Base-by-base conservation (phyloP, 2,888 invertebrate genomes). In the Sarcophaga variegata region DNA sequence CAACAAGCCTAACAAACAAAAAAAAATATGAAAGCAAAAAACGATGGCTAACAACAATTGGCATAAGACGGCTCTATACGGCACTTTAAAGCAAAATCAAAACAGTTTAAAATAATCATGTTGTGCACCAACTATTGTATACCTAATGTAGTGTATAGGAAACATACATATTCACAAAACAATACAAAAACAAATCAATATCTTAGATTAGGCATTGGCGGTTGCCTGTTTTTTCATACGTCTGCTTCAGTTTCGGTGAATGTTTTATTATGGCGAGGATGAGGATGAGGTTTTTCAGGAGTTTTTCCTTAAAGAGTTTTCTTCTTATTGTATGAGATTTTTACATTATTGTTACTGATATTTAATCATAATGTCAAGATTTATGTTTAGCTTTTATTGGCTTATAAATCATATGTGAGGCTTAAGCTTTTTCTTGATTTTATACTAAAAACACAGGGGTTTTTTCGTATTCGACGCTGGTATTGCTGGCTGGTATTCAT, bases 341-440 rank as follows among this genome's bases (percentile, higher is more conserved):
- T 60, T 37, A 47, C 59, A 72, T 84, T 76, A 77, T 75, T 82
- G 82, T 74, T 82, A 76, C 74, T 70, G 78, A 75, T 86, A 87
- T 87, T 87, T 87, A 87, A 87, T 87, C 87, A 87, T 87, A 87
- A 84, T 87, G 83, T 83, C 81, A 87, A 87, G 87, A 87, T 87
- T 87, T 87, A 87, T 87, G 87, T 87, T 86, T 81, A 86, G 83
- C 60, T 83, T 86, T 83, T 86, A 86, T 86, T 86, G 83, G 81
- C 81, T 83, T 87, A 87, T 87, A 87, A 87, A 87, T 87, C 87
- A 87, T 87, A 74, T 66, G 66, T 69, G 64, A 49, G 47, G 64
- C 69, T 75, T 54, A 76, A 45, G 59, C 66, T 77, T 27, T 64
- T 66, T 37, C 72, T 79, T 75, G 75, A 71, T 3, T 76, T 81